Percentiles rank a stretch among this genome's conserved stretches.
Evolutionary conservation across 2,888 invertebrate genomes (phyloP).

Genomic region (Ommatoiulus sabulosus): DNA sequence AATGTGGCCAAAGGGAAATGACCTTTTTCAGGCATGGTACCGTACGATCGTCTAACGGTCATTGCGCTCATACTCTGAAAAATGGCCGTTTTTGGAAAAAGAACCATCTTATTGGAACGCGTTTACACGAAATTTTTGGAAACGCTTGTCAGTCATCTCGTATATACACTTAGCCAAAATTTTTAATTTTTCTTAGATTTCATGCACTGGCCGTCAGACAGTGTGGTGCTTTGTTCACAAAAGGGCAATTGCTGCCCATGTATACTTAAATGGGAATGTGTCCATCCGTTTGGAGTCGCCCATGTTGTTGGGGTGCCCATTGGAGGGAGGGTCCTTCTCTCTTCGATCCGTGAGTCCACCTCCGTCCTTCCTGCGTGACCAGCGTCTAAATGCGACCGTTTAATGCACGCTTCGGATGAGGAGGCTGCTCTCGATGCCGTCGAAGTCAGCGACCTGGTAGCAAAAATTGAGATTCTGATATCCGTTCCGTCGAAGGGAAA

Average conservation of each 20-base stretch:
- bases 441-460: constrained; percentile 27
- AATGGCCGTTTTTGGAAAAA: too few species aligned
- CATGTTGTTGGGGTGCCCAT: not conserved
- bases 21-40: too few species aligned
- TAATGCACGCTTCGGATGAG: constrained; percentile 26
- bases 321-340: not conserved
- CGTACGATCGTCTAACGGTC: too few species aligned
- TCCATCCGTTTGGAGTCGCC: not conserved
- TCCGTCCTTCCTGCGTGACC: constrained; percentile 23
- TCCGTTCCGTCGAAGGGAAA: constrained; percentile 36
- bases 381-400: constrained; percentile 32
- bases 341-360: not conserved
- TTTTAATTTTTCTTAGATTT: too few species aligned
- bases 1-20: too few species aligned
- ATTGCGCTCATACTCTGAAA: too few species aligned
- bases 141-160: too few species aligned
- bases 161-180: too few species aligned
- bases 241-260: not conserved
- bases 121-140: too few species aligned
- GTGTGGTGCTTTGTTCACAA: too few species aligned
- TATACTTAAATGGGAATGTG: not conserved
- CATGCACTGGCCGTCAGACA: too few species aligned
- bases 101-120: too few species aligned
- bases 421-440: not conserved
- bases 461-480: constrained; percentile 39